These are phyloP conservation scores for Chymomyza fuscimana DNA, from an alignment of 2,888 invertebrate genomes.

Conservation along the genomic window DNA sequence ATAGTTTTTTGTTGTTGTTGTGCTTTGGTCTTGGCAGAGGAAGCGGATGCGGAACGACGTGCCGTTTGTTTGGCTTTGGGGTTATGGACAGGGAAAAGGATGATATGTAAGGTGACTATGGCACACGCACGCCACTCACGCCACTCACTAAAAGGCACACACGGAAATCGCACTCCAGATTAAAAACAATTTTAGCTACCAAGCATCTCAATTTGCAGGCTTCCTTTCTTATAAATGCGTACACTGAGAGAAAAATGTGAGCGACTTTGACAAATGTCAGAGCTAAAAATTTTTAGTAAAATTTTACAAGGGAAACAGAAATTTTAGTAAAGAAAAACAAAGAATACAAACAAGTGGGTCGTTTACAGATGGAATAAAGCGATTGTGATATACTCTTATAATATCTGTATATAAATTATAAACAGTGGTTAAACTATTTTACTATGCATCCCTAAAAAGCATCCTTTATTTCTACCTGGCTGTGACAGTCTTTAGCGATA, in stretches of 20 bases:
- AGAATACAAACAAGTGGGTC: too few relatives aligned
- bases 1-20: constrained; percentile 8
- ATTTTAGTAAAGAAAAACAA: too few relatives aligned
- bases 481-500: too few relatives aligned
- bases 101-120: not conserved
- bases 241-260: not conserved
- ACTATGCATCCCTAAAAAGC: too few relatives aligned
- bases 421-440: too few relatives aligned
- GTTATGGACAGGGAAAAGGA: constrained; percentile 8
- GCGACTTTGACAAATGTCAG: not conserved
- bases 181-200: constrained; percentile 11
- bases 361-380: too few relatives aligned
- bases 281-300: too few relatives aligned
- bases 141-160: not conserved
- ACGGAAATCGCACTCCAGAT: not conserved
- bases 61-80: constrained; percentile 23
- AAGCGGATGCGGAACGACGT: not conserved
- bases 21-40: constrained; percentile 4
- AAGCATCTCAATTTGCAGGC: constrained; percentile 70
- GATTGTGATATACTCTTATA: too few relatives aligned
- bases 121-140: not conserved
- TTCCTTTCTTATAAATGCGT: constrained; percentile 39
- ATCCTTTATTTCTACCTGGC: too few relatives aligned
- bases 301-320: too few relatives aligned
- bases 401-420: too few relatives aligned